Conservation (phyloP, 35 echinoderm and acorn worm species). For the Eucidaris tribuloides region DNA sequence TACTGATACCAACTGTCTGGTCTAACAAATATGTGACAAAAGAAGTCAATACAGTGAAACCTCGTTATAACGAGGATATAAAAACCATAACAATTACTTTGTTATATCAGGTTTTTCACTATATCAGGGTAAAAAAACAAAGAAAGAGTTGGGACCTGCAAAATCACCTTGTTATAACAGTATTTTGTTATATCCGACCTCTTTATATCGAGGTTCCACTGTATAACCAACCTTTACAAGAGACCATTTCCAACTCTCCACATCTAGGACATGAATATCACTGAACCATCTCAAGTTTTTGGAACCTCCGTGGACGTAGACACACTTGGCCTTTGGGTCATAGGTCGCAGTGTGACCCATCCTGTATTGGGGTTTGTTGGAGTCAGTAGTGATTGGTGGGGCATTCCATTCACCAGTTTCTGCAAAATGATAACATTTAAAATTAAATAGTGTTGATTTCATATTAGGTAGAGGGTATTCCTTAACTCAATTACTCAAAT, state of each 20-base stretch:
- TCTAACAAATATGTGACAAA: no score
- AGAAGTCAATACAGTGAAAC: not conserved
- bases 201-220: no score
- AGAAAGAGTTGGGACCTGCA: no score
- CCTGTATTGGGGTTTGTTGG: constrained; percentile 57
- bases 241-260: constrained; percentile 76
- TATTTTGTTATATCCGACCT: no score
- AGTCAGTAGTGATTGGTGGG: constrained; percentile 17
- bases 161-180: no score
- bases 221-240: constrained; percentile 83
- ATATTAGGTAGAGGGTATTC: not conserved
- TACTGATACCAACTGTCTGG: no score
- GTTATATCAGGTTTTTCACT: no score
- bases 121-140: no score
- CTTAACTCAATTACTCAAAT: not conserved
- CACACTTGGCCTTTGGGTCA: constrained; percentile 53
- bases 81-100: no score
- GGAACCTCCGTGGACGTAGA: constrained; percentile 90
- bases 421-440: not conserved
- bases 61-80: no score
- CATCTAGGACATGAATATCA: constrained; percentile 84
- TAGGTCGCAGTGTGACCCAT: constrained; percentile 92
- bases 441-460: not conserved
- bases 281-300: constrained; percentile 93
- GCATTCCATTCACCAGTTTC: constrained; percentile 47